phyloP scores from a whole-genome alignment of 2,113 vertebrate species.

The Manacus vitellinus region DNA sequence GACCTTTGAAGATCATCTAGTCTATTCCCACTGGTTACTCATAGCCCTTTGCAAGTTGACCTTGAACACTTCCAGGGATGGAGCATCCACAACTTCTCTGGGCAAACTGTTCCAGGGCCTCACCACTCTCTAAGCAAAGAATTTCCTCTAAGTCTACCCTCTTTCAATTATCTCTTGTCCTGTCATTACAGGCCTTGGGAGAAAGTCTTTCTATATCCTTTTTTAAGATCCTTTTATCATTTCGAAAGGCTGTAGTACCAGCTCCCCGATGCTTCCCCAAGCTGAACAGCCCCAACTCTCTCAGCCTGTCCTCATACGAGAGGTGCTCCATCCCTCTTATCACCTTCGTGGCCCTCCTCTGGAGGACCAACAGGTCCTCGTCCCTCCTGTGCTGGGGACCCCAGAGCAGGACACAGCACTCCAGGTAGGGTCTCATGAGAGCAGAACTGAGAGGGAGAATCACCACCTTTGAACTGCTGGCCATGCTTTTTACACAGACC shows the following conservation, averaged over 20 bases:
- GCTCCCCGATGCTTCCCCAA: background rate
- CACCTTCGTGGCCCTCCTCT: background rate
- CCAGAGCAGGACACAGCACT: fast-evolving
- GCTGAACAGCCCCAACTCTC: background rate
- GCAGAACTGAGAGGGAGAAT: background rate
- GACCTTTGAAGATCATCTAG: background rate
- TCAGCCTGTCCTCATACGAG: background rate
- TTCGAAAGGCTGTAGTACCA: fast-evolving
- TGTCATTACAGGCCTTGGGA: background rate
- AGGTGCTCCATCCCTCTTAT: background rate
- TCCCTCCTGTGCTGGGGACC: background rate
- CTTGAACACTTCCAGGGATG: background rate
- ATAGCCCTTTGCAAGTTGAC: background rate
- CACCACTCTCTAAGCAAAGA: background rate
- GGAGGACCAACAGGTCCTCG: background rate
- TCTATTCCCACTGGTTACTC: background rate
- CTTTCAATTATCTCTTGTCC: background rate
- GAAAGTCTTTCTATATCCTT: background rate
- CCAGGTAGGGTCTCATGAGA: fast-evolving
- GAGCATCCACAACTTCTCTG: background rate
- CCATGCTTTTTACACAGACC: background rate
- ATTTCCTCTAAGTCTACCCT: background rate
- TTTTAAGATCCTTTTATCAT: background rate
- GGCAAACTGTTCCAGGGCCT: background rate
- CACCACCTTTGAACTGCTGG: background rate